Evolutionary conservation across 2,888 invertebrate genomes (phyloP).

Genomic region (Ligdia adustata): DNA sequence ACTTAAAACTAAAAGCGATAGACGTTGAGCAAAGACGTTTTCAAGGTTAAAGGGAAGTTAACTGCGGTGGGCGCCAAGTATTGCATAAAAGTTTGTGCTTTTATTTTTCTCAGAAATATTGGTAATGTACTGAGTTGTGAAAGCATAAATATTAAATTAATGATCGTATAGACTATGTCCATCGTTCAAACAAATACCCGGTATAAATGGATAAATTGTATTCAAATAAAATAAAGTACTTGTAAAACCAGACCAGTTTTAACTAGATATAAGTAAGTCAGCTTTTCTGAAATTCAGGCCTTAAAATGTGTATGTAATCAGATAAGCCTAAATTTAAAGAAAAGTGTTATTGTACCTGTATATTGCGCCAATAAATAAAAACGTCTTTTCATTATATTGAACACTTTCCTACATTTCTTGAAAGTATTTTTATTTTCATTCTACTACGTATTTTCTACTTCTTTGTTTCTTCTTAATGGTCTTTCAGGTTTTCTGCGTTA

Average conservation of each 20-base stretch:
- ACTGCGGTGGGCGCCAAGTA: no score
- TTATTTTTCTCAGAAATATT: no score
- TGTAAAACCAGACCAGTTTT: slow-evolving; percentile 53
- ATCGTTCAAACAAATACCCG: no score
- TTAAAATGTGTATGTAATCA: slow-evolving; percentile 49
- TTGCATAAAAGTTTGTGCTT: no score
- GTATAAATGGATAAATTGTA: slow-evolving; percentile 44
- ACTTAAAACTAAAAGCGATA: no score
- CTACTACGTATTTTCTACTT: no score
- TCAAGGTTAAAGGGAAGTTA: no score
- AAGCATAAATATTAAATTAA: no score
- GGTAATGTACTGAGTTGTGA: no score
- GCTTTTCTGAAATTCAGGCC: slow-evolving; percentile 25
- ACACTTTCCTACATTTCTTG: slow-evolving; percentile 13
- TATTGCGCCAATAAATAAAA: slow-evolving; percentile 71
- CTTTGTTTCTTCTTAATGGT: slow-evolving; percentile 30
- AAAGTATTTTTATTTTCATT: no score
- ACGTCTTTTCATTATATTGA: slow-evolving; percentile 19
- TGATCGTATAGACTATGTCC: no score
- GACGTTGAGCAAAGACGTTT: no score
- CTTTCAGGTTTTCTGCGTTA: slow-evolving; percentile 14
- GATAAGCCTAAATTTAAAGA: slow-evolving; percentile 60
- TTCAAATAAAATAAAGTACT: slow-evolving; percentile 58
- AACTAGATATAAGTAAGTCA: slow-evolving; percentile 21
- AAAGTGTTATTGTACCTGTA: slow-evolving; percentile 72